Evolutionary conservation across 2,113 vertebrate genomes (phyloP).

Genomic region (Sialia sialis): DNA sequence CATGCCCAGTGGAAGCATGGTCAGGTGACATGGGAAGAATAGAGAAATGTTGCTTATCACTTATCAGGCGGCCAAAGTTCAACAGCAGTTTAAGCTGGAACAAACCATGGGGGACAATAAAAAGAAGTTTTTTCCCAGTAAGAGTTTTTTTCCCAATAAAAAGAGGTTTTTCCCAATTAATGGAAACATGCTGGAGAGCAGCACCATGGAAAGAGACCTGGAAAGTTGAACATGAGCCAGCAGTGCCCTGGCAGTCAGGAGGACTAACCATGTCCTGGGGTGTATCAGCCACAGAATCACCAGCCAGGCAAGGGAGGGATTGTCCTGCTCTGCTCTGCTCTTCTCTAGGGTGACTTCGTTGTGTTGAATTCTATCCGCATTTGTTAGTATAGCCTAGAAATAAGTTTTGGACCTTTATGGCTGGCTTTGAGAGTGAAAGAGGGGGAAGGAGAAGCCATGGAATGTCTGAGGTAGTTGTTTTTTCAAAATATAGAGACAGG

Average conservation of each 20-base stretch:
- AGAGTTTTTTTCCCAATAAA: not conserved
- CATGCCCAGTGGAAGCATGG: not conserved
- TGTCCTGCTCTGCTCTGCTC: not conserved
- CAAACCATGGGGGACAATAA: not conserved
- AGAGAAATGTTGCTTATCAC: not conserved
- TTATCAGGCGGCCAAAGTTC: not conserved
- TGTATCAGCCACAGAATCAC: not conserved
- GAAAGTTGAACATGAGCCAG: not conserved
- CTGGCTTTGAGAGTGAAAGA: too few species aligned
- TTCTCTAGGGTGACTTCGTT: too few species aligned
- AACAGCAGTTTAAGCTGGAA: not conserved
- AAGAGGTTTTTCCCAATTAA: too few species aligned
- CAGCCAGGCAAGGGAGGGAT: accelerated
- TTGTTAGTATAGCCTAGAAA: too few species aligned
- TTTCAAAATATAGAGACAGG: too few species aligned
- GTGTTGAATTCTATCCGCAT: too few species aligned
- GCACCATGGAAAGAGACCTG: not conserved
- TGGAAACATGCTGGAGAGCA: not conserved
- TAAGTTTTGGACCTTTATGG: too few species aligned
- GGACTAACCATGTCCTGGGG: too few species aligned
- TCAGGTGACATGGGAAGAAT: not conserved
- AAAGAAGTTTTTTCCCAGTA: not conserved
- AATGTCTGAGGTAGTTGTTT: too few species aligned
- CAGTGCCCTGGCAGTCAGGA: not conserved
- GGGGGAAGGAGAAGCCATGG: too few species aligned